A percentile compares a stretch with the other conserved stretches of the same genome.
Evolutionary conservation across 2,888 invertebrate species (phyloP).

Genomic region (Gandaritis pyraliata): DNA sequence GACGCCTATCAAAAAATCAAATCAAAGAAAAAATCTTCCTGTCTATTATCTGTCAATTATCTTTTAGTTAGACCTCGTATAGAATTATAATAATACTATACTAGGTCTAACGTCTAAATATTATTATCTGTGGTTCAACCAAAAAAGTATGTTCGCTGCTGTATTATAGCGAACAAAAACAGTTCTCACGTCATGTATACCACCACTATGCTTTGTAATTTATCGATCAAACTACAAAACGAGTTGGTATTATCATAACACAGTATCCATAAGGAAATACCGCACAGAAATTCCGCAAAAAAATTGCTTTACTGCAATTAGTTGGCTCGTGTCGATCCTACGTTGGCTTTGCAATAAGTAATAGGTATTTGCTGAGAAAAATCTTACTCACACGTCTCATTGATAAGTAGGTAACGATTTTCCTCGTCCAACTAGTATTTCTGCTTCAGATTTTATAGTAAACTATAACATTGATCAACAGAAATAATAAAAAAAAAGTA

Average conservation of each 20-base stretch:
- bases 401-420: slow-evolving; percentile 22
- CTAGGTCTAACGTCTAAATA: too few species aligned
- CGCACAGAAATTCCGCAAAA: slow-evolving; percentile 14
- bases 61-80: too few species aligned
- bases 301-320: background rate
- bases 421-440: slow-evolving; percentile 24
- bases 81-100: too few species aligned
- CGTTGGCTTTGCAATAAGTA: slow-evolving; percentile 1
- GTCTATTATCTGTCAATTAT: too few species aligned
- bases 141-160: too few species aligned
- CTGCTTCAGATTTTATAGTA: background rate
- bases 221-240: slow-evolving; percentile 1
- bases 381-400: slow-evolving; percentile 14
- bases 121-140: too few species aligned
- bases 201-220: too few species aligned
- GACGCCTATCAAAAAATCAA: too few species aligned
- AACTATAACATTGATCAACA: background rate
- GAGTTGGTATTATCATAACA: slow-evolving; percentile 3
- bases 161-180: background rate
- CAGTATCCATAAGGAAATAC: slow-evolving; percentile 23
- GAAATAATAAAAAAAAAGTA: too few species aligned
- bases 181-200: background rate
- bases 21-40: too few species aligned
- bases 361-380: slow-evolving; percentile 19
- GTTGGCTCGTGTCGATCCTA: slow-evolving; percentile 12